Conservation (phyloP, 2,888 invertebrate genomes). For the Microplitis manilae region DNA sequence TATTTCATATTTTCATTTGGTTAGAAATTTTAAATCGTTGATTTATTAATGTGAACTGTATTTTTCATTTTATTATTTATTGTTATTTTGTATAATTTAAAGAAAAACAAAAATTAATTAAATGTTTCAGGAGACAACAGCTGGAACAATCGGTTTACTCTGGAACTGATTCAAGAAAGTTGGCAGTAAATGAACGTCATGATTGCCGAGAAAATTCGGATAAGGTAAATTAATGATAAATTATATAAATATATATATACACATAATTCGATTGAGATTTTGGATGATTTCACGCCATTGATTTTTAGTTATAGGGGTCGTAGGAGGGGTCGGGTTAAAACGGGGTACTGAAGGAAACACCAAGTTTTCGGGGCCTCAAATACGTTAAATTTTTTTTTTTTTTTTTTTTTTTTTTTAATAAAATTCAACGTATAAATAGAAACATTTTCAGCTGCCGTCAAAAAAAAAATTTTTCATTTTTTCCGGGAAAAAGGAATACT, state of each 20-base stretch:
- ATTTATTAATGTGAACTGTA: neutral
- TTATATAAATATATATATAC: neutral
- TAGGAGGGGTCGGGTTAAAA: too few species aligned
- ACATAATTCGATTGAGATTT: neutral
- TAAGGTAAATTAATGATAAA: constrained; percentile 57
- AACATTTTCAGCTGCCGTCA: too few species aligned
- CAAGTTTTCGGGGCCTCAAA: too few species aligned
- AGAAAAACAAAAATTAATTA: neutral
- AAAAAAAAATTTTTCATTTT: too few species aligned
- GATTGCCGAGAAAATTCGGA: constrained; percentile 57
- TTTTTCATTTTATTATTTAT: neutral
- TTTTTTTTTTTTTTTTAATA: too few species aligned
- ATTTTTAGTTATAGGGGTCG: neutral
- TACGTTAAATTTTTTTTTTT: too few species aligned
- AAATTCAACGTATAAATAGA: too few species aligned
- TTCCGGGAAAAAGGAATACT: too few species aligned
- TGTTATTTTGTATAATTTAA: neutral
- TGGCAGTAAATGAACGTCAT: constrained; percentile 56
- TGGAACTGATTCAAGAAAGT: constrained; percentile 61
- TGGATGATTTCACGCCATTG: neutral
- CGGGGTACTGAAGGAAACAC: neutral
- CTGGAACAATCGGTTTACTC: constrained; percentile 69
- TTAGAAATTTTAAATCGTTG: neutral
- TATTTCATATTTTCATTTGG: neutral
- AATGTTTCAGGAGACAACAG: constrained; percentile 65